phyloP scores from a whole-genome alignment of 2,888 invertebrate species.

The Stratiomys singularior region DNA sequence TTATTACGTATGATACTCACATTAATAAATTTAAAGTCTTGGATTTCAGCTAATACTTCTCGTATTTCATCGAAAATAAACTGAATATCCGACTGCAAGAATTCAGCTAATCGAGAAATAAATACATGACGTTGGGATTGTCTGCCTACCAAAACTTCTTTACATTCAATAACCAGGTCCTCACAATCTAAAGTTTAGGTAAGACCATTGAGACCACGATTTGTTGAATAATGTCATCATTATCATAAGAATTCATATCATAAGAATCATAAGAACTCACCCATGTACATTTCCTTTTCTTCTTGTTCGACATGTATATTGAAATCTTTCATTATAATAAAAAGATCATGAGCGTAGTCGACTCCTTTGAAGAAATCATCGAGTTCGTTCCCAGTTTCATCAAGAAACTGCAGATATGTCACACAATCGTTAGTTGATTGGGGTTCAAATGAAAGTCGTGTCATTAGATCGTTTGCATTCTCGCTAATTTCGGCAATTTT shows the following conservation, averaged over 20 bases:
- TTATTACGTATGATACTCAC: constrained; percentile 54
- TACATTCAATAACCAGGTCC: constrained; percentile 65
- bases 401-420: constrained; percentile 67
- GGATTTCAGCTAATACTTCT: constrained; percentile 76
- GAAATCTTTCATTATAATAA: constrained; percentile 85
- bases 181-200: constrained; percentile 57
- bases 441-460: constrained; percentile 74
- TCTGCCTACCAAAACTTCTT: constrained; percentile 73
- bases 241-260: no score
- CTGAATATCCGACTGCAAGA: constrained; percentile 82
- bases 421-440: constrained; percentile 77
- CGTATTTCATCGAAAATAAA: constrained; percentile 78
- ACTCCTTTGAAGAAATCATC: constrained; percentile 77
- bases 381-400: constrained; percentile 73
- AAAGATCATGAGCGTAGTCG: constrained; percentile 84
- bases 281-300: constrained; percentile 69
- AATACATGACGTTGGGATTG: constrained; percentile 76
- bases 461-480: constrained; percentile 69
- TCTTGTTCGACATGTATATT: constrained; percentile 77
- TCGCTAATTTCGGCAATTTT: constrained; percentile 66
- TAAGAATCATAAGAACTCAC: constrained; percentile 49
- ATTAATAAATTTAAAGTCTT: constrained; percentile 60
- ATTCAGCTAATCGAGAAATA: constrained; percentile 76
- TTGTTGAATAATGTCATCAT: no score
- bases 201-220: no score